A percentile compares a stretch with the other conserved stretches of the same genome.
phyloP scores from a whole-genome alignment of 2,797 vertebrate genomes.

The Enteromius paludinosus region DNA sequence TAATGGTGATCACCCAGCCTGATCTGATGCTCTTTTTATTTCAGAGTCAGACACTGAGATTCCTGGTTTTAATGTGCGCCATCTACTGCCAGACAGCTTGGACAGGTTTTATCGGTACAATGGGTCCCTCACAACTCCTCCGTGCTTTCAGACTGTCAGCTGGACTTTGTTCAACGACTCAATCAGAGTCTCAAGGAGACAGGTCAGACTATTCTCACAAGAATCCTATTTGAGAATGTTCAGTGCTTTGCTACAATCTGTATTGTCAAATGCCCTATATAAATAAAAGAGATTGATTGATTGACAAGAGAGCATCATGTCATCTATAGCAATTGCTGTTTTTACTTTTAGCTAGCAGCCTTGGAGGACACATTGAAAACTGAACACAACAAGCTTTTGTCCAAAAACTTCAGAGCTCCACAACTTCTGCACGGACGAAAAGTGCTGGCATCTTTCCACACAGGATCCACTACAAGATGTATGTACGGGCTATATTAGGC shows the following conservation, averaged over 20 bases:
- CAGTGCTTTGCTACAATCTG: no score
- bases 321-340: neutral
- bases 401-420: conserved; percentile 72
- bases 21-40: conserved; percentile 20
- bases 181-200: conserved; percentile 66
- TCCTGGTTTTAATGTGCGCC: conserved; percentile 67
- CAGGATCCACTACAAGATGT: conserved; percentile 25
- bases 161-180: conserved; percentile 72
- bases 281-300: no score
- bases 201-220: conserved; percentile 53
- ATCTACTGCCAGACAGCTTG: conserved; percentile 66
- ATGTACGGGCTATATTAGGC: neutral
- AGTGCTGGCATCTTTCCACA: conserved; percentile 63
- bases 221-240: no score
- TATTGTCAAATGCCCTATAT: no score
- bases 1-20: neutral
- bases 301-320: neutral
- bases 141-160: conserved; percentile 70
- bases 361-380: conserved; percentile 70
- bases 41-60: conserved; percentile 65
- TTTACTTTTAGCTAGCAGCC: conserved; percentile 65
- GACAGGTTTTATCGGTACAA: conserved; percentile 68
- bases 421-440: conserved; percentile 67
- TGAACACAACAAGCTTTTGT: conserved; percentile 56
- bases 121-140: conserved; percentile 71